Evolutionary conservation across 1,140 invertebrate genomes (phyloP).

Genomic region (Colletes gigas): DNA sequence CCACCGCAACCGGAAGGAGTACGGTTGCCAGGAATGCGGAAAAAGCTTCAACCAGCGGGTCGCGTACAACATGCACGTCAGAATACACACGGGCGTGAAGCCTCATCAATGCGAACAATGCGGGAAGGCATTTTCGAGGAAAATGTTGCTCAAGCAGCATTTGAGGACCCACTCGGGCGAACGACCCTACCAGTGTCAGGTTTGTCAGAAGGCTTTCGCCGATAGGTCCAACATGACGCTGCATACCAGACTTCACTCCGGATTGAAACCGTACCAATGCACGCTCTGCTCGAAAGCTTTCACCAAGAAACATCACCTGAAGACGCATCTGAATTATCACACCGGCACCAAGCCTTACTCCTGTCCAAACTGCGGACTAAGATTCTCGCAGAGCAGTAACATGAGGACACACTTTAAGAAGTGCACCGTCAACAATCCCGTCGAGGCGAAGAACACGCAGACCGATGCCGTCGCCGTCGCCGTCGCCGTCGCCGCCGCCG

Average conservation of each 20-base stretch:
- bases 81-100: slow-evolving; percentile 91
- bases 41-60: slow-evolving; percentile 91
- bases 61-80: slow-evolving; percentile 91
- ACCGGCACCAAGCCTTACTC: slow-evolving; percentile 89
- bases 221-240: slow-evolving; percentile 92
- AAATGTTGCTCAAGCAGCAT: slow-evolving; percentile 90
- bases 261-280: slow-evolving; percentile 93
- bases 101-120: slow-evolving; percentile 93
- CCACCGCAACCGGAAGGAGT: slow-evolving; percentile 88
- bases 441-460: not conserved
- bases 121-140: slow-evolving; percentile 92
- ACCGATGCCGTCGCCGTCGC: not conserved
- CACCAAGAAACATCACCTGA: slow-evolving; percentile 91
- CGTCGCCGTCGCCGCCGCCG: not conserved
- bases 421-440: slow-evolving; percentile 77
- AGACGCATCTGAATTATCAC: slow-evolving; percentile 92
- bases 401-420: slow-evolving; percentile 90
- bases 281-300: slow-evolving; percentile 92
- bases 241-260: slow-evolving; percentile 89
- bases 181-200: slow-evolving; percentile 87
- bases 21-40: slow-evolving; percentile 87
- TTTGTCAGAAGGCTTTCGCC: slow-evolving; percentile 88
- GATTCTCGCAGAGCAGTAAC: slow-evolving; percentile 90
- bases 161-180: slow-evolving; percentile 89
- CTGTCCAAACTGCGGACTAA: slow-evolving; percentile 86